Evolutionary conservation across 2,113 vertebrate species (phyloP).

Genomic region (Brachypodius melanocephalos): DNA sequence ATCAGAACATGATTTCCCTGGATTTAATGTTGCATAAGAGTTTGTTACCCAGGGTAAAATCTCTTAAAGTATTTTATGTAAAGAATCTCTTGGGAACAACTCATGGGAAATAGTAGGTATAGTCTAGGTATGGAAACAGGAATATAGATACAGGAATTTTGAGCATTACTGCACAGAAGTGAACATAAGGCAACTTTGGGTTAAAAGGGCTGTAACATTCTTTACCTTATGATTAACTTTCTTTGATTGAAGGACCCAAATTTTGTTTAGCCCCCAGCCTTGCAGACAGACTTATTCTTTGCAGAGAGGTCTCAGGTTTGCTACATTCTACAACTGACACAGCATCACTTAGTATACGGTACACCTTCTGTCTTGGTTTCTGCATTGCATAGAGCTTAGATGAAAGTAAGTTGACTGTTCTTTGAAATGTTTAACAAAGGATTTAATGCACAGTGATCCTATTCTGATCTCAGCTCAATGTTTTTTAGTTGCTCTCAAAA

Average conservation of each 20-base stretch:
- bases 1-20: not conserved
- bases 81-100: not conserved
- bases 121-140: not conserved
- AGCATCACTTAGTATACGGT: not conserved
- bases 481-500: not conserved
- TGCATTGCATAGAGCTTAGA: not conserved
- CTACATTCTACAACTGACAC: not conserved
- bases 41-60: not conserved
- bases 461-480: not conserved
- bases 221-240: not conserved
- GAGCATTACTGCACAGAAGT: fast-evolving
- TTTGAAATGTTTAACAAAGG: not conserved
- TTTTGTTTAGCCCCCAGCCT: not conserved
- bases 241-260: not conserved
- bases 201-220: not conserved
- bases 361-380: not conserved
- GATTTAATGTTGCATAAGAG: not conserved
- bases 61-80: not conserved
- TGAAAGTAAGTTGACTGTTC: not conserved
- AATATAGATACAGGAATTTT: not conserved
- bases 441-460: not conserved
- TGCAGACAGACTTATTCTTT: not conserved
- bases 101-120: not conserved
- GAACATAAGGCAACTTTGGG: not conserved
- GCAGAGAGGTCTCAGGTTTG: not conserved